Evolutionary conservation across 2,888 invertebrate species (phyloP), one percentile per base, ranked within the genome.

Genomic region (Apodemia duryi): DNA sequence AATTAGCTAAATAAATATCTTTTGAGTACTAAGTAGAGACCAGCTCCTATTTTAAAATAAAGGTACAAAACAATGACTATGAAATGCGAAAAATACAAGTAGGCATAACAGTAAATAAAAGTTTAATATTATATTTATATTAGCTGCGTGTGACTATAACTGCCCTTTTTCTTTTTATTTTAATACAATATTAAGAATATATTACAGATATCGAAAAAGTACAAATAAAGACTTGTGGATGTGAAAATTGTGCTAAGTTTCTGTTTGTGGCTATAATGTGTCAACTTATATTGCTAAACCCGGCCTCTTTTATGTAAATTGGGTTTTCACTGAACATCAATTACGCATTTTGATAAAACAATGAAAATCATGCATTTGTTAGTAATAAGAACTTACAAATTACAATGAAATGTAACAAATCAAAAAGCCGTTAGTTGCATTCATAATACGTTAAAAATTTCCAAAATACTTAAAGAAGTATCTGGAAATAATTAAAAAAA

Each of bases 1-100:
- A 29, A 28, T 77, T 78, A 80, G 77, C 73, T 69, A 72, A 75
- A 74, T 69, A 80, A 84, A 86, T 85, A 87, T 84, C 81, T 81
- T 87, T 84, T 86, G 88, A 89, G 90, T 88, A 90, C 88, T 85
- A 80, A 82, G 77, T 77, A 85, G 91, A 91, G 91, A 88, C 91
- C 91, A 90, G 91, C 91, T 91, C 91, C 74, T 75, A 74, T 69
- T 69, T 66, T 79, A 76, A 81, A 68, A 77, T 77, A 78, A 74
- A 76, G 78, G 80, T 76, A 75, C 73, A 77, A 77, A 68, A 78
- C 79, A 76, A 86, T 80, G 83, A 54, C 54, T 54, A 54, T 54
- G 54, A 54, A 79, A 78, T 78, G 77, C 79, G 77, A 84, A 84
- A 87, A 88, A 88, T 88, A 87, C 88, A 87, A 82, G 49, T 49